These are phyloP conservation scores for Lasaia peninsularis DNA, from an alignment of 1,140 invertebrate genomes.

Conservation along the genomic window DNA sequence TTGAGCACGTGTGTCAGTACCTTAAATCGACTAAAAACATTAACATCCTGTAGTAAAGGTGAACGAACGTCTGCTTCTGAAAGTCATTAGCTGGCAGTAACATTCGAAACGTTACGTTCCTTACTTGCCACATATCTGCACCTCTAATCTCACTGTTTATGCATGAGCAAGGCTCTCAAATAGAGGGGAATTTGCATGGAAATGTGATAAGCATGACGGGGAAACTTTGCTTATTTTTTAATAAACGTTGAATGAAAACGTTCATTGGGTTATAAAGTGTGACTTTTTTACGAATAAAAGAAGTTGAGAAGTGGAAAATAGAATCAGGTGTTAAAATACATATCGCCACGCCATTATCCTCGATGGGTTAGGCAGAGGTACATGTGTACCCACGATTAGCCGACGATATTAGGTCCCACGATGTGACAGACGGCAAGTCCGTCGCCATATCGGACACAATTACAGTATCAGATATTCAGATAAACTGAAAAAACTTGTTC, in stretches of 20 bases:
- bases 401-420: no score
- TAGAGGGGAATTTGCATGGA: not conserved
- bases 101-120: not conserved
- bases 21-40: not conserved
- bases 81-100: not conserved
- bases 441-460: no score
- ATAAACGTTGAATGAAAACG: not conserved
- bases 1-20: no score
- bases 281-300: no score
- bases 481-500: no score
- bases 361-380: no score
- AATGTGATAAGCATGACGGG: not conserved
- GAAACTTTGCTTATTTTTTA: not conserved
- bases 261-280: not conserved
- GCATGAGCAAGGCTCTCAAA: not conserved
- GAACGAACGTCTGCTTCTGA: not conserved
- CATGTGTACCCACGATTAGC: no score
- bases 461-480: no score
- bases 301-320: no score
- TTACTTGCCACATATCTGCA: not conserved
- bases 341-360: no score
- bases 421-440: no score
- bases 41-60: not conserved
- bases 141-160: constrained; percentile 5
- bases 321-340: no score